Base-by-base conservation (phyloP, 2,113 vertebrate species). In the Tetraodon nigroviridis region DNA sequence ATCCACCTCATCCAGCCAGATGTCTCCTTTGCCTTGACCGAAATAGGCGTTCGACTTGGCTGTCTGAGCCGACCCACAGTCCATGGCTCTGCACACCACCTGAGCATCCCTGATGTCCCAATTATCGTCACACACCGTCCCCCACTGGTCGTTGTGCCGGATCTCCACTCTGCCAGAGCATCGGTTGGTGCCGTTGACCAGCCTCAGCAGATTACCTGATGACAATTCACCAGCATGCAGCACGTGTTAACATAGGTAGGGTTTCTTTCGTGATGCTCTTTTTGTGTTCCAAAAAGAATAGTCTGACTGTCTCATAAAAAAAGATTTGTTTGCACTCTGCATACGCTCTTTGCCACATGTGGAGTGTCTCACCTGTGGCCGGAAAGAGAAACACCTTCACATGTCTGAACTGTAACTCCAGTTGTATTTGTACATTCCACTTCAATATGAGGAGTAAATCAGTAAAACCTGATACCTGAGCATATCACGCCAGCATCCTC, bases 81-180 rank as follows among this genome's bases (percentile, higher is more conserved):
- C n/a, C n/a, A n/a, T n/a, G n/a, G n/a, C n/a, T n/a, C n/a, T n/a
- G n/a, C n/a, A n/a, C n/a, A n/a, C n/a, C n/a, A n/a, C n/a, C n/a
- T n/a, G n/a, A n/a, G n/a, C n/a, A n/a, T n/a, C n/a, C n/a, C n/a
- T n/a, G n/a, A n/a, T n/a, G n/a, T n/a, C n/a, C n/a, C n/a, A n/a
- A n/a, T n/a, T n/a, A n/a, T n/a, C n/a, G n/a, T n/a, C n/a, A n/a
- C n/a, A n/a, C n/a, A n/a, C n/a, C n/a, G n/a, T n/a, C n/a, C n/a
- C 85, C 85, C 85, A 87, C 48, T 64, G 14, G 70, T 69, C 71
- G 0, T 80, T 62, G 32, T 87, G 73, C 6, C 61, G 55, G 19
- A 88, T 1, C 67, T 89, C 87, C 56, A 89, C 82, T 67, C 86
- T 68, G 16, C 87, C 87, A 40, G 84, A 85, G 64, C 87, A 89